A percentile compares a stretch with the other conserved stretches of the same genome.
These are phyloP conservation scores for Ophioninae sp. DNA, from an alignment of 2,888 invertebrate genomes.

Conservation along the genomic window DNA sequence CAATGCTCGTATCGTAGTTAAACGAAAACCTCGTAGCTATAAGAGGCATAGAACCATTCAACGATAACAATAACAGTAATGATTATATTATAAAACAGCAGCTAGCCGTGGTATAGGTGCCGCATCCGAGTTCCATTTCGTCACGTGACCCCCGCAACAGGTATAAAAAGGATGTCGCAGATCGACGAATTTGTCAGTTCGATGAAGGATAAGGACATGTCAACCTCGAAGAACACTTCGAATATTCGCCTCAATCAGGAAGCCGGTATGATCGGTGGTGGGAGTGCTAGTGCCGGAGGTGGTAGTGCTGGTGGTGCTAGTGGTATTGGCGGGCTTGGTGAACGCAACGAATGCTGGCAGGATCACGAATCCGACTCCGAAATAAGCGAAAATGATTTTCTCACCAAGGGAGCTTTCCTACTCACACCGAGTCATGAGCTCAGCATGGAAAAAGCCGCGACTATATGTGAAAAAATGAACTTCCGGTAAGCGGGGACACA, in stretches of 20 bases:
- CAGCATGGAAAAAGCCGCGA: constrained; percentile 92
- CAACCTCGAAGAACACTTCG: constrained; percentile 77
- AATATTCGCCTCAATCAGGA: constrained; percentile 75
- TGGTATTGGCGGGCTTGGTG: constrained; percentile 79
- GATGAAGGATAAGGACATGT: constrained; percentile 76
- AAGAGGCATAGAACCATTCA: background rate
- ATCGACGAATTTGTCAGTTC: constrained; percentile 72
- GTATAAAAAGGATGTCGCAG: constrained; percentile 78
- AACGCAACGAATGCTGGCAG: constrained; percentile 78
- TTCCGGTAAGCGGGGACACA: constrained; percentile 81
- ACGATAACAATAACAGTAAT: constrained; percentile 39
- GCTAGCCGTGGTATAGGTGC: constrained; percentile 42
- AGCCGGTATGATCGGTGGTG: constrained; percentile 73
- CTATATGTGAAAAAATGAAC: constrained; percentile 94
- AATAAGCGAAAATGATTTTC: constrained; percentile 88
- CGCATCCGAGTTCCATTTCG: constrained; percentile 54
- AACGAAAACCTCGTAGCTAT: constrained; percentile 5
- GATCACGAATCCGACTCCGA: constrained; percentile 90
- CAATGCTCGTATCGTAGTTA: constrained; percentile 35
- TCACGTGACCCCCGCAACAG: constrained; percentile 43
- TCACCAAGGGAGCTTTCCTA: constrained; percentile 91
- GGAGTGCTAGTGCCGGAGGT: constrained; percentile 75
- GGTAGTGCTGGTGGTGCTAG: constrained; percentile 75
- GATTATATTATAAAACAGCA: constrained; percentile 48
- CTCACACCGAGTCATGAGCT: constrained; percentile 93